Base-by-base conservation (phyloP, 2,113 vertebrate genomes). In the Trachemys scripta region DNA sequence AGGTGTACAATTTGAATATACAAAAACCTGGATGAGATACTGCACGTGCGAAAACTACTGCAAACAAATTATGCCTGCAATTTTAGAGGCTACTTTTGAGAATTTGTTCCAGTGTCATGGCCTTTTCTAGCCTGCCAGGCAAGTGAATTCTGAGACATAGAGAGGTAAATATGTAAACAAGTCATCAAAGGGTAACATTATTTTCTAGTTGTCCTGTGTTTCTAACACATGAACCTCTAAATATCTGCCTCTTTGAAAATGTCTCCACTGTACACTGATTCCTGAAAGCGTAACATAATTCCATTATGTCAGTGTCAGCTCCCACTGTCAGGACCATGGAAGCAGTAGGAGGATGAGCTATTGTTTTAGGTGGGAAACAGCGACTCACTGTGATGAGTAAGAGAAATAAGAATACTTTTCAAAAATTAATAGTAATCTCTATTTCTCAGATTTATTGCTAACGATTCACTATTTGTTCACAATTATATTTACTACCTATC, bases 401-500 rank as follows among this genome's bases (percentile, higher is more conserved):
- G 89, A 93, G 80, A 92, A 80, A 94, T 35, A 49, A 65, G 6
- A 89, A 86, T 14, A 80, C 76, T 88, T 92, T 93, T 91, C 90
- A 12, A 29, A 93, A 53, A 20, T 80, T 25, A 49, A 72, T 83
- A 65, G 72, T 75, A 54, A 87, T 91, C 80, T 5, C 62, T 38
- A 87, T 0, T 54, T 57, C 91, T n/a, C 84, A 78, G 91, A 50
- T 24, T 82, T 6, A 47, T 78, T 78, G 42, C 45, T 78, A 1
- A 19, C 82, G 85, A 96, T 59, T 94, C 91, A 92, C 20, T 90
- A 53, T 25, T 76, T 76, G 38, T 76, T 5, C 9, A 90, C 80
- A 53, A 47, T 38, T 3, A 50, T 2, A 0, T 4, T 5, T 76
- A 81, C 75, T 53, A 3, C 75, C 25, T 47, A 45, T 47, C 25